phyloP scores from a whole-genome alignment of 2,113 vertebrate species.

The Clupea harengus region DNA sequence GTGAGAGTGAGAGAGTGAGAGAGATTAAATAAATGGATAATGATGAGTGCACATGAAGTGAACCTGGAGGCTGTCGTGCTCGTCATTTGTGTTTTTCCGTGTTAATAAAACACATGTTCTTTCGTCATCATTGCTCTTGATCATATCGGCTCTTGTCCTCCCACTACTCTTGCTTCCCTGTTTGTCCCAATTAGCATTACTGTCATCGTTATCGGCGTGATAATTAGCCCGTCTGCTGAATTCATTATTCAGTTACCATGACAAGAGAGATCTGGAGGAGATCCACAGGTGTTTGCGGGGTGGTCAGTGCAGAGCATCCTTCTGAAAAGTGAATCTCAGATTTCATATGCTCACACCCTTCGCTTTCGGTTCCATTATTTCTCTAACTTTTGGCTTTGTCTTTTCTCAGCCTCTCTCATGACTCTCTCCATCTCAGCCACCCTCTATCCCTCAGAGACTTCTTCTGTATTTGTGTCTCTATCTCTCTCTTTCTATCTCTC shows the following conservation, averaged over 20 bases:
- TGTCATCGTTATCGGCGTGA: background rate
- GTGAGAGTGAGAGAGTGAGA: background rate
- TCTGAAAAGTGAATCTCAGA: background rate
- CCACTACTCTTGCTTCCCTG: background rate
- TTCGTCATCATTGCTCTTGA: background rate
- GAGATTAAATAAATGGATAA: background rate
- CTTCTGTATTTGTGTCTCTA: background rate
- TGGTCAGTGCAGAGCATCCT: background rate
- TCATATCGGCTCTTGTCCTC: slow-evolving; percentile 9
- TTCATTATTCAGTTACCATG: background rate
- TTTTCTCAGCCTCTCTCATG: background rate
- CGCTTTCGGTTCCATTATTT: background rate
- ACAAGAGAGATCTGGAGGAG: background rate
- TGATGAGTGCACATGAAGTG: background rate
- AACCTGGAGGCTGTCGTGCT: background rate
- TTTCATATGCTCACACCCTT: background rate
- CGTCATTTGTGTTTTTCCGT: background rate
- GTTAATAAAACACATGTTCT: background rate
- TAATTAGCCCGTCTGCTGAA: background rate
- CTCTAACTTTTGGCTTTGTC: background rate
- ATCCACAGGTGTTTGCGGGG: background rate
- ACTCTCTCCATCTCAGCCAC: background rate
- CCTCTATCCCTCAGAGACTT: background rate
- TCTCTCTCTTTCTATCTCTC: background rate
- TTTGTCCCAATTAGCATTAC: background rate